Conservation (phyloP, 2,113 vertebrate species). For the Uria lomvia region DNA sequence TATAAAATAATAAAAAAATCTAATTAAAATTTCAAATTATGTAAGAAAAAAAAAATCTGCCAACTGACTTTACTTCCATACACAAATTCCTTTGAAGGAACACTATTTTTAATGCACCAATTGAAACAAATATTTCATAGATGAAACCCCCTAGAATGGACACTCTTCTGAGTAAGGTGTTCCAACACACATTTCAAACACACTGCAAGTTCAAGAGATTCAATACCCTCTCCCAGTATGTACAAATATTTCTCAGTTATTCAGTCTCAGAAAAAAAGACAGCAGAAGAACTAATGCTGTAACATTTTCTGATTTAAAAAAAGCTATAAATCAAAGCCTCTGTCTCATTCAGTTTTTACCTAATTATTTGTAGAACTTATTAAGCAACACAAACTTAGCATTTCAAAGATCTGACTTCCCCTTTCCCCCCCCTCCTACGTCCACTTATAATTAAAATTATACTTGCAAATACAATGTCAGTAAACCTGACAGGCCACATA, state of each 20-base stretch:
- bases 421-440: background rate
- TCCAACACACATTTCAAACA: background rate
- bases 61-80: background rate
- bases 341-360: background rate
- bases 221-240: background rate
- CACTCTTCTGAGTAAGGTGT: background rate
- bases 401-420: background rate
- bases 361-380: background rate
- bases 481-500: background rate
- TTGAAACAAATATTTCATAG: background rate
- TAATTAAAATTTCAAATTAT: background rate
- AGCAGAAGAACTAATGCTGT: background rate
- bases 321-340: background rate
- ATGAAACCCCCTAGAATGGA: background rate
- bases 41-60: background rate
- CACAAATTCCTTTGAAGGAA: background rate
- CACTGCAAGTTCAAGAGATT: background rate
- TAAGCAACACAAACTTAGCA: background rate
- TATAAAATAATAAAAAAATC: background rate
- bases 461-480: slow-evolving; percentile 24
- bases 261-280: background rate
- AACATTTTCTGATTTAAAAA: background rate
- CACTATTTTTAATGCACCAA: background rate
- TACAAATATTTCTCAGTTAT: background rate
- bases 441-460: slow-evolving; percentile 5